Percentiles rank a stretch among this genome's conserved stretches.
phyloP scores from a whole-genome alignment of 2,113 vertebrate genomes.

The Rhizomys pruinosus region DNA sequence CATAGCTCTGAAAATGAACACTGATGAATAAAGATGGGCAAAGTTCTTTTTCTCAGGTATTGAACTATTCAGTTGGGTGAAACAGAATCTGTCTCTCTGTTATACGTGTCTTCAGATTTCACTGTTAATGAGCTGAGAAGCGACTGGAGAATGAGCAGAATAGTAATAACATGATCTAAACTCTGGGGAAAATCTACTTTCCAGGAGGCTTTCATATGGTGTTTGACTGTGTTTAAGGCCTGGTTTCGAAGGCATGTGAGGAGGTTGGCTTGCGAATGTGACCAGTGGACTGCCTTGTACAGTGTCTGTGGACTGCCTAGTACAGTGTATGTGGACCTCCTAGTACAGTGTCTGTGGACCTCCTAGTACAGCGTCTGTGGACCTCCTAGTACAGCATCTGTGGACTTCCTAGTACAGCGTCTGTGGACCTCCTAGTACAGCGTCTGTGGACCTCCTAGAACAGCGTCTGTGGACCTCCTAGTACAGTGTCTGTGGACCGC shows the following conservation, averaged over 20 bases:
- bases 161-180: background rate
- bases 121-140: background rate
- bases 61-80: background rate
- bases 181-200: background rate
- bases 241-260: background rate
- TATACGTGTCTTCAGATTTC: background rate
- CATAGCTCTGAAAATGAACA: background rate
- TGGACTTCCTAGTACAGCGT: no score
- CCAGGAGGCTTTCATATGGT: conserved; percentile 11
- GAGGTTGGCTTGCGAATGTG: background rate
- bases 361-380: no score
- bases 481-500: background rate
- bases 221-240: background rate
- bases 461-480: no score
- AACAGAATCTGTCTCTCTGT: background rate
- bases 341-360: background rate
- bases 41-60: background rate
- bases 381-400: no score
- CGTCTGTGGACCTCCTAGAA: no score
- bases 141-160: background rate
- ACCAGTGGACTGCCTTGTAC: background rate
- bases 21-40: background rate
- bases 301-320: background rate
- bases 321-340: no score
- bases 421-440: no score